Base-by-base conservation (phyloP, 2,888 invertebrate genomes). In the Troides aeacus region DNA sequence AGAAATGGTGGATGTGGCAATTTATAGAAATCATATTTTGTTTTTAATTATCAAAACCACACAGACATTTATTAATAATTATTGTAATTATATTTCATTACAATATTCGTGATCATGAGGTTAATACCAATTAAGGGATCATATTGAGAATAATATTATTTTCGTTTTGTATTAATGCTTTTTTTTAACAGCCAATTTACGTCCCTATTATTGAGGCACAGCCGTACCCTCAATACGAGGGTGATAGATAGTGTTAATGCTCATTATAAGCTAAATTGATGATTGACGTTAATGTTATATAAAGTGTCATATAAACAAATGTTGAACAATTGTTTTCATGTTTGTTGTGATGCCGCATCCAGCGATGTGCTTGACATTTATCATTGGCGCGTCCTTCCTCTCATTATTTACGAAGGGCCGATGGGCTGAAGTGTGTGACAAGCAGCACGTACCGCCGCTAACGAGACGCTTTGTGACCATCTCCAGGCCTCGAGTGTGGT, bases 381-480 rank as follows among this genome's bases (percentile, higher is more conserved):
- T 77, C 79, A 76, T 76, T 79, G 77, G 82, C 86, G 84, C 84
- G 85, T 83, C 70, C 67, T 56, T 79, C 81, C 87, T 88, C 91
- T 91, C 90, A 92, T 92, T 92, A 92, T 92, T 92, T 92, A 91
- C 89, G 90, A 90, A 91, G 92, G 91, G 89, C 91, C 88, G 89
- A 88, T 87, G 87, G 88, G 81, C 80, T 90, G 88, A 88, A 89
- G 90, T 89, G 90, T 88, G 90, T 89, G 92, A 90, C 90, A 86
- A 81, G 85, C 88, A 90, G 90, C 92, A 92, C 92, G 92, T 92
- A 85, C 89, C 86, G 78, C 73, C 86, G 84, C 90, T 93, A 93
- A 93, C 93, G 93, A 93, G 93, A 92, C 88, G 90, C 88, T 92
- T 92, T 92, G 92, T 92, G 92, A 89, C 89, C 90, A 88, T 88